Evolutionary conservation across 1,140 invertebrate genomes (phyloP).

Genomic region (Camponotus pennsylvanicus): DNA sequence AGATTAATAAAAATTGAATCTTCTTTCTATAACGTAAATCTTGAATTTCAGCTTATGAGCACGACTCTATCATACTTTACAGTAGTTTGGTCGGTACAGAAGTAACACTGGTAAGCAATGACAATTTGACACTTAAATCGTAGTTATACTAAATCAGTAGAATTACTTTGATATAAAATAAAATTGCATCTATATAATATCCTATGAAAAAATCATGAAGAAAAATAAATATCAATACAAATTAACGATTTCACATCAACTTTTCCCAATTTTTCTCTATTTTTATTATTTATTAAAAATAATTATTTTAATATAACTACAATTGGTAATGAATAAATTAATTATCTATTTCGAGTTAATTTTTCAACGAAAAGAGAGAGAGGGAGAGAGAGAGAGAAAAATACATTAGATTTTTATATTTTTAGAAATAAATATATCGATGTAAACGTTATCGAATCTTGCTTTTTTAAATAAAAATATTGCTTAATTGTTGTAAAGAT

Average conservation of each 20-base stretch:
- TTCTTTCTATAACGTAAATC: not conserved
- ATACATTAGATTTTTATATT: not conserved
- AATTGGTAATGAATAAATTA: not conserved
- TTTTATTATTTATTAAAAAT: not conserved
- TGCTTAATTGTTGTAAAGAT: not conserved
- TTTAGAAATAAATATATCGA: no score
- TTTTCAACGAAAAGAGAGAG: not conserved
- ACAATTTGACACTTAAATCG: not conserved
- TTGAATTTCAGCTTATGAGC: conserved; percentile 57
- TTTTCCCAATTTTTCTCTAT: not conserved
- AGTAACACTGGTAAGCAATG: not conserved
- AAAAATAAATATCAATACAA: not conserved
- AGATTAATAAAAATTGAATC: conserved; percentile 5
- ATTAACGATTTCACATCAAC: not conserved
- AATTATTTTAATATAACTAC: not conserved
- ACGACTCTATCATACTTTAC: conserved; percentile 46
- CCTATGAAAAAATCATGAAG: not conserved
- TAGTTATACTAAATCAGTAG: conserved; percentile 1
- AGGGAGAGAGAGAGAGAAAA: no score
- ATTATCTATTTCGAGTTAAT: not conserved
- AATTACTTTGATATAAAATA: not conserved
- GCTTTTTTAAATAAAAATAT: not conserved
- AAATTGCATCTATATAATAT: not conserved
- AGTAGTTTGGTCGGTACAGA: conserved; percentile 40
- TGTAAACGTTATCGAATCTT: not conserved